phyloP scores from a whole-genome alignment of 2,888 invertebrate species.

The Drosophila ustulata region DNA sequence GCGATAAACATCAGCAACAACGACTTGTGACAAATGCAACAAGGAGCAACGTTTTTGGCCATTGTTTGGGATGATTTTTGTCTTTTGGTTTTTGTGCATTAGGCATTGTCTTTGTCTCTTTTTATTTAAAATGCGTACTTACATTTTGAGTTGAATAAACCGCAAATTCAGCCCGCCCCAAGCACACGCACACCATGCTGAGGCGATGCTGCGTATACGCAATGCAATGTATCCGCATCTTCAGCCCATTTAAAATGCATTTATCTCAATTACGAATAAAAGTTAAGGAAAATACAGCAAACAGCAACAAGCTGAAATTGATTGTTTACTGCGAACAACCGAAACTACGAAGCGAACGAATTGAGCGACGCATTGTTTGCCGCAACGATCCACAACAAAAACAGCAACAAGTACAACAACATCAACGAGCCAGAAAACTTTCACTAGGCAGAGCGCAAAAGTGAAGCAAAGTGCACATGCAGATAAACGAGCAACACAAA shows the following conservation, averaged over 20 bases:
- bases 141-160: constrained; percentile 53
- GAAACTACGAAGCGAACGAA: constrained; percentile 57
- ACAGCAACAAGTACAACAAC: constrained; percentile 15
- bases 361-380: constrained; percentile 73
- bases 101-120: constrained; percentile 49
- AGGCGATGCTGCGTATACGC: constrained; percentile 55
- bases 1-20: constrained; percentile 42
- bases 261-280: constrained; percentile 73
- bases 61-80: constrained; percentile 49
- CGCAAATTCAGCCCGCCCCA: background rate
- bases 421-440: constrained; percentile 56
- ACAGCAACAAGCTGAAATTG: constrained; percentile 51
- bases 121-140: constrained; percentile 47
- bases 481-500: constrained; percentile 50
- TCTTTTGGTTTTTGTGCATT: constrained; percentile 62
- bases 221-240: constrained; percentile 57
- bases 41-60: constrained; percentile 46
- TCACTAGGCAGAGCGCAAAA: constrained; percentile 66
- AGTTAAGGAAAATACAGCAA: constrained; percentile 18
- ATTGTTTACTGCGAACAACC: constrained; percentile 65
- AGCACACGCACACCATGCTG: constrained; percentile 3
- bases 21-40: constrained; percentile 43
- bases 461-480: constrained; percentile 68
- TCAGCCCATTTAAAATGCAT: constrained; percentile 74
- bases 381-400: constrained; percentile 32